These are phyloP conservation scores for Coturnix japonica DNA, from an alignment of 2,113 vertebrate genomes.

Conservation along the genomic window DNA sequence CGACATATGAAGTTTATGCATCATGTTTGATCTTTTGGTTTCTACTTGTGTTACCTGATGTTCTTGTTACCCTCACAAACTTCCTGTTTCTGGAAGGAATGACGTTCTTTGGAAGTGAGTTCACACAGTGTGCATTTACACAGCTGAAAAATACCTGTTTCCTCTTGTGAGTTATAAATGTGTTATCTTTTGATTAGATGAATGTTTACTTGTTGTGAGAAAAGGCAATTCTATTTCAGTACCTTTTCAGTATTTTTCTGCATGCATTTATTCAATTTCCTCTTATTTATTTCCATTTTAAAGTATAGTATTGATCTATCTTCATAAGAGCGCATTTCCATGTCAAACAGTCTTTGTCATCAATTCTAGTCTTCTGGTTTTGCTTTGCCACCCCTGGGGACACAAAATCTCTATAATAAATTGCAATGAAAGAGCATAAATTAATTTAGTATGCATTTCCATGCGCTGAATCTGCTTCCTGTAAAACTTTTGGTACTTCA, in stretches of 20 bases:
- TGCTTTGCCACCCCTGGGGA: conserved; percentile 21
- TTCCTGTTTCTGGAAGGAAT: not conserved
- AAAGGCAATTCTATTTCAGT: not conserved
- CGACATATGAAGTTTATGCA: not conserved
- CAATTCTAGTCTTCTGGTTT: conserved; percentile 19
- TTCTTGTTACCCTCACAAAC: not conserved
- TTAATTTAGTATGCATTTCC: conserved; percentile 50
- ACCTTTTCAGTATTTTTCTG: not conserved
- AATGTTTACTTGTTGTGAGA: conserved; percentile 1
- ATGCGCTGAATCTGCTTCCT: not conserved
- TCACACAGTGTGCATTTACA: not conserved
- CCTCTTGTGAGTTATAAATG: not conserved
- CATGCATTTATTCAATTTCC: not conserved
- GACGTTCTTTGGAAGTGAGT: not conserved
- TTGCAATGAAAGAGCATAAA: conserved; percentile 9
- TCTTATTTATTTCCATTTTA: conserved; percentile 1
- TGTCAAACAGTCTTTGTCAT: conserved; percentile 2
- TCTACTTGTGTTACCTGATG: not conserved
- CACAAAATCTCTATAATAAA: conserved; percentile 43
- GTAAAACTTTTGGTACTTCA: conserved; percentile 7
- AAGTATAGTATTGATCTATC: not conserved
- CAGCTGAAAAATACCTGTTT: not conserved
- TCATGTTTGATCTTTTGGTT: not conserved
- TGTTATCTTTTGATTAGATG: not conserved
- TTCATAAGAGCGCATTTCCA: conserved; percentile 21